These are phyloP conservation scores for Epizoanthus stellaris DNA, from an alignment of 92 coral and sea anemone species.

Conservation along the genomic window DNA sequence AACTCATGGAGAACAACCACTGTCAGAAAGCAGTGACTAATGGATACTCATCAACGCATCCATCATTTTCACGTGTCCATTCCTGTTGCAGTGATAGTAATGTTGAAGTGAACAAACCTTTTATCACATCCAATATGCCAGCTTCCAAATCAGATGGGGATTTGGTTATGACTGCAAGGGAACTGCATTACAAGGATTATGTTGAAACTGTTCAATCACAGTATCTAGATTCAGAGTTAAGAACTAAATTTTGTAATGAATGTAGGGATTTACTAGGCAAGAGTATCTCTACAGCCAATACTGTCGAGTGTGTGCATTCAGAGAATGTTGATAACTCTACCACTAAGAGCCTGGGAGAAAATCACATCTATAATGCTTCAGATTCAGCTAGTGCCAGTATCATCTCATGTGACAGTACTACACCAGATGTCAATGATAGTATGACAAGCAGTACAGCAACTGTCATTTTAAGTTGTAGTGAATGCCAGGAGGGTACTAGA, in stretches of 20 bases:
- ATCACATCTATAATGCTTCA: slow-evolving; percentile 47
- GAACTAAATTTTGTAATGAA: slow-evolving; percentile 55
- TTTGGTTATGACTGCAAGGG: slow-evolving; percentile 31
- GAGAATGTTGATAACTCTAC: slow-evolving; percentile 18
- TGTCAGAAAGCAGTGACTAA: slow-evolving; percentile 52
- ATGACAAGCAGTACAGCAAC: slow-evolving; percentile 88
- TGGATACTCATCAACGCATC: slow-evolving; percentile 13
- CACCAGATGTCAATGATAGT: slow-evolving; percentile 64
- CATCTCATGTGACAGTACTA: slow-evolving; percentile 43
- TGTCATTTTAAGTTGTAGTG: slow-evolving; percentile 69
- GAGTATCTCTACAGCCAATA: neutral
- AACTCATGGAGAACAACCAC: slow-evolving; percentile 46
- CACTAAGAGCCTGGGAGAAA: slow-evolving; percentile 43
- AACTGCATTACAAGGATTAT: slow-evolving; percentile 14
- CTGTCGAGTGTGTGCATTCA: slow-evolving; percentile 4
- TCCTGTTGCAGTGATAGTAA: slow-evolving; percentile 26
- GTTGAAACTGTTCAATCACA: slow-evolving; percentile 11
- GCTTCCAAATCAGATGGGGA: slow-evolving; percentile 85
- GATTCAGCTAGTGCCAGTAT: slow-evolving; percentile 48
- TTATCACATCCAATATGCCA: slow-evolving; percentile 1
- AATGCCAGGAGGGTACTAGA: slow-evolving; percentile 41
- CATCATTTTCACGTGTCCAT: slow-evolving; percentile 17
- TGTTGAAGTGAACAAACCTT: neutral
- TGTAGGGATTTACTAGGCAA: slow-evolving; percentile 44
- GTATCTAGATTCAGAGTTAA: slow-evolving; percentile 43